phyloP scores from a whole-genome alignment of 1,140 invertebrate genomes.

The Platyura marginata region DNA sequence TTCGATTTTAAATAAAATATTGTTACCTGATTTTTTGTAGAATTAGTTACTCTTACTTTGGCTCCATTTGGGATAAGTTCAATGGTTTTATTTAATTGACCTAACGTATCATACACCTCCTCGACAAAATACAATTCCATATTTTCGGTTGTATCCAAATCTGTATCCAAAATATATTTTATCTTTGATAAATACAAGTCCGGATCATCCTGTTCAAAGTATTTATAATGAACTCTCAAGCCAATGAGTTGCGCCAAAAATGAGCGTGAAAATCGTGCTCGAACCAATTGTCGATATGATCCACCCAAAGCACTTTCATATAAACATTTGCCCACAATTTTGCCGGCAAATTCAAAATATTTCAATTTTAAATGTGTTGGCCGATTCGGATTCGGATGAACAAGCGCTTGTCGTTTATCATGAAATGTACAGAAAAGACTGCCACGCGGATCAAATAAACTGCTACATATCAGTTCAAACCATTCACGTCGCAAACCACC shows the following conservation, averaged over 20 bases:
- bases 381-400: slow-evolving; percentile 73
- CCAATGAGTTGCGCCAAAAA: slow-evolving; percentile 90
- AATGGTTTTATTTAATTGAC: slow-evolving; percentile 53
- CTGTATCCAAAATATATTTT: slow-evolving; percentile 80
- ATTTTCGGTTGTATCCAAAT: slow-evolving; percentile 48
- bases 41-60: slow-evolving; percentile 25
- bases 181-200: slow-evolving; percentile 83
- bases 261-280: slow-evolving; percentile 78
- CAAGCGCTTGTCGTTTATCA: slow-evolving; percentile 64
- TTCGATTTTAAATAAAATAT: neutral
- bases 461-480: slow-evolving; percentile 77
- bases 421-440: slow-evolving; percentile 71
- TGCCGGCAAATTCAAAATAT: slow-evolving; percentile 85
- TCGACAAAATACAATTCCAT: slow-evolving; percentile 78
- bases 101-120: slow-evolving; percentile 66
- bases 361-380: slow-evolving; percentile 61
- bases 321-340: slow-evolving; percentile 58
- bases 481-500: slow-evolving; percentile 82
- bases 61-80: slow-evolving; percentile 60
- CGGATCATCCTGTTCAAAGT: slow-evolving; percentile 91
- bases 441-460: slow-evolving; percentile 68
- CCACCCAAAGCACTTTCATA: slow-evolving; percentile 82
- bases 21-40: slow-evolving; percentile 17
- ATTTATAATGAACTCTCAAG: slow-evolving; percentile 83
- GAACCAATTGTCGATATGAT: slow-evolving; percentile 71